Conservation (phyloP, 2,797 vertebrate species). For the Heterohyrax brucei region DNA sequence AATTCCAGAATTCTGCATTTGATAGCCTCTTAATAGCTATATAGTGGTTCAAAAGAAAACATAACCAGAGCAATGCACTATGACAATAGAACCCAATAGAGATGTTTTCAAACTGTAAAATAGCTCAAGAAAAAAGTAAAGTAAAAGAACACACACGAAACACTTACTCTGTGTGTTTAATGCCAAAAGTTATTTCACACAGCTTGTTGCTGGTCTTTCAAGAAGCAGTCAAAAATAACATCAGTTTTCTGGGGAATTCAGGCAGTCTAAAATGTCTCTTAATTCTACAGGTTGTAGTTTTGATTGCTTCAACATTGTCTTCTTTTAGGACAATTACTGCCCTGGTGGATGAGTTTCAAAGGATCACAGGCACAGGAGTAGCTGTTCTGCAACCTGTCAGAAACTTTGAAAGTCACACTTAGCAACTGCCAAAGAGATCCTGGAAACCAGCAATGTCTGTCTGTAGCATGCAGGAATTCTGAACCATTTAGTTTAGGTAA, state of each 20-base stretch:
- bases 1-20: background rate
- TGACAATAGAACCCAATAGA: background rate
- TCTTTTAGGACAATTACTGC: slow-evolving; percentile 71
- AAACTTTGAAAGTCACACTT: background rate
- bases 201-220: background rate
- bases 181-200: slow-evolving; percentile 53
- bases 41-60: background rate
- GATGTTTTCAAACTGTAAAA: slow-evolving; percentile 43
- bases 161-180: background rate
- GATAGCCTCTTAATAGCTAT: background rate
- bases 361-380: background rate
- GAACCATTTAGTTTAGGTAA: slow-evolving; percentile 52
- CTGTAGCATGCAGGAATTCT: slow-evolving; percentile 48
- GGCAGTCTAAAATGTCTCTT: slow-evolving; percentile 58
- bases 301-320: slow-evolving; percentile 35
- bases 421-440: slow-evolving; percentile 25
- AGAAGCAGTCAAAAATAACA: slow-evolving; percentile 51
- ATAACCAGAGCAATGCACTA: background rate
- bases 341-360: slow-evolving; percentile 52
- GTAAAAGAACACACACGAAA: background rate
- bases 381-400: slow-evolving; percentile 52
- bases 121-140: slow-evolving; percentile 13
- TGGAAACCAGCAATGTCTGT: slow-evolving; percentile 61
- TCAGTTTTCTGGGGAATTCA: background rate
- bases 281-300: slow-evolving; percentile 46